Evolutionary conservation across 2,797 vertebrate species (phyloP).

Genomic region (Sphenopsis melanotis): DNA sequence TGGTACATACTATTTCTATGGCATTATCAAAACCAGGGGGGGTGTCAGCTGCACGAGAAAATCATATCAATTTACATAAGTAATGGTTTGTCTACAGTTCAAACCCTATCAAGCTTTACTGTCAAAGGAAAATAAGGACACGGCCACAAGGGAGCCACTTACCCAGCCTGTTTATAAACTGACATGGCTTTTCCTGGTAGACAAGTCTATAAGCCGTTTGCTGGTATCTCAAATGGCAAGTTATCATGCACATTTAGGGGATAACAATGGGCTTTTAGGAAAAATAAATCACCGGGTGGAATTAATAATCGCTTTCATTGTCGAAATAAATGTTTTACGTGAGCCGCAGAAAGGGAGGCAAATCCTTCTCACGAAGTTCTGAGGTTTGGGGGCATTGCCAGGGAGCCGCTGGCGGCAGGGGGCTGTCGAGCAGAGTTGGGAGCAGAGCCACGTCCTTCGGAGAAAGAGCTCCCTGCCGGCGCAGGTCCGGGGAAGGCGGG

Average conservation of each 20-base stretch:
- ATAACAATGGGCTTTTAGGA: conserved; percentile 34
- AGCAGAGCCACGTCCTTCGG: background rate
- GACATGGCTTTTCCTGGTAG: background rate
- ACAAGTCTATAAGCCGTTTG: background rate
- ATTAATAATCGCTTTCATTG: conserved; percentile 3
- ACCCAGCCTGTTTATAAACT: background rate
- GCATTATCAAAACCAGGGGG: background rate
- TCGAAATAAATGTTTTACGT: conserved; percentile 19
- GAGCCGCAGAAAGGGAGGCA: background rate
- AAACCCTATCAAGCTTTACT: background rate
- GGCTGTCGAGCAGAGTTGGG: background rate
- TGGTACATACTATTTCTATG: background rate
- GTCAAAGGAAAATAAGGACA: conserved; percentile 31
- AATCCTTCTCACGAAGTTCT: conserved; percentile 3
- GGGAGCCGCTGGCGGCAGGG: background rate
- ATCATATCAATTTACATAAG: background rate
- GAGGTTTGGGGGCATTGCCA: background rate
- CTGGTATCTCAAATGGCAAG: conserved; percentile 20
- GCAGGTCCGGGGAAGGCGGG: background rate
- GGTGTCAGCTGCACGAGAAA: background rate
- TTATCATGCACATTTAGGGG: background rate
- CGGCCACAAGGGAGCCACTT: background rate
- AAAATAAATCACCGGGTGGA: conserved; percentile 31
- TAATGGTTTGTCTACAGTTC: background rate
- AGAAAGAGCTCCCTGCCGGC: rapidly evolving